phyloP scores from a whole-genome alignment of 2,888 invertebrate species.

The Mellilla xanthometata region DNA sequence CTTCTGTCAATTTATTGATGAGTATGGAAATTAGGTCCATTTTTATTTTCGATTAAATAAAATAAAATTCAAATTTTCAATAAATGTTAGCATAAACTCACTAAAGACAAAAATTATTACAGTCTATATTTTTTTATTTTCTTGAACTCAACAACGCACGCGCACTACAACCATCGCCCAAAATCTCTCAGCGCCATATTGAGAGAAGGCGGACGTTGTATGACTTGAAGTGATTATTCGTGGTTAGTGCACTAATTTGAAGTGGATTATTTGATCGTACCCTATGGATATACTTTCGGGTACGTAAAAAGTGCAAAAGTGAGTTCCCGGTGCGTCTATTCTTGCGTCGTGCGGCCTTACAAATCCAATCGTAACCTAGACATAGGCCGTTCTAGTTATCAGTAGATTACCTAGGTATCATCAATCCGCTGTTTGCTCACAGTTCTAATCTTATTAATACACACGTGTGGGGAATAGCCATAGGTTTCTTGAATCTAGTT shows the following conservation, averaged over 20 bases:
- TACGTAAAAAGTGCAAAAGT: constrained; percentile 74
- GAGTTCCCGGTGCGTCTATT: constrained; percentile 50
- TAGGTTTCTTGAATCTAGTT: constrained; percentile 91
- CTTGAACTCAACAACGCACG: constrained; percentile 78
- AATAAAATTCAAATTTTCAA: constrained; percentile 40
- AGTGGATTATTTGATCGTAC: constrained; percentile 81
- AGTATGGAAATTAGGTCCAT: constrained; percentile 66
- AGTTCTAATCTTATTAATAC: constrained; percentile 86
- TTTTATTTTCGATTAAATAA: constrained; percentile 48
- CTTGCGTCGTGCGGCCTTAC: constrained; percentile 50
- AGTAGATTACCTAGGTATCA: constrained; percentile 83
- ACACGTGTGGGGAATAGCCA: constrained; percentile 84
- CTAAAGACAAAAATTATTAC: constrained; percentile 45
- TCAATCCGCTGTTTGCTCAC: constrained; percentile 83
- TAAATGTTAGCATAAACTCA: constrained; percentile 36
- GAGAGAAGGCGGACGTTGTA: constrained; percentile 88
- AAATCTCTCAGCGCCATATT: constrained; percentile 88
- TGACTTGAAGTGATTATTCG: constrained; percentile 81
- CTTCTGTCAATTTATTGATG: constrained; percentile 63
- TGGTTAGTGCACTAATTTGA: constrained; percentile 81
- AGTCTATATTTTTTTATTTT: constrained; percentile 64
- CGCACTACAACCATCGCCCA: constrained; percentile 81
- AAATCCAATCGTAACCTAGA: constrained; percentile 83
- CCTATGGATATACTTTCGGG: constrained; percentile 84
- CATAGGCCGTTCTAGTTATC: constrained; percentile 85